phyloP scores from a whole-genome alignment of 2,797 vertebrate species.

The Dallia pectoralis region DNA sequence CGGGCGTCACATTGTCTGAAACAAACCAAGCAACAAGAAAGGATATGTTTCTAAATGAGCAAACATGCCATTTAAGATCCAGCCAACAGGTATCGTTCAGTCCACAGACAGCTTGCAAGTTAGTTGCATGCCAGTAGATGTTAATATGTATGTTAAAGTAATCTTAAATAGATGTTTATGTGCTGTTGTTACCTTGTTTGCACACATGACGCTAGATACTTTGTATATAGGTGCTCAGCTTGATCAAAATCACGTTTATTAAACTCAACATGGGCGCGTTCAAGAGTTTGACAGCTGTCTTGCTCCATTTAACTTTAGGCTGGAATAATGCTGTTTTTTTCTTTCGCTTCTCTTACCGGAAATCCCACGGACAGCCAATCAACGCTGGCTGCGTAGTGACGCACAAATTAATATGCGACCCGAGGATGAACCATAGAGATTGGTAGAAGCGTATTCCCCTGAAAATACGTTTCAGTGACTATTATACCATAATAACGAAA shows the following conservation, averaged over 20 bases:
- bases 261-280: conserved; percentile 67
- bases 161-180: too few relatives aligned
- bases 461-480: too few relatives aligned
- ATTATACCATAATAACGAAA: too few relatives aligned
- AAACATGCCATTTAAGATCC: too few relatives aligned
- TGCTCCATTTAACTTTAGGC: conserved; percentile 43
- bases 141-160: too few relatives aligned
- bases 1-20: conserved; percentile 60
- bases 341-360: not conserved
- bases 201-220: conserved; percentile 66
- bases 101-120: too few relatives aligned
- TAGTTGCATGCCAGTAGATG: too few relatives aligned
- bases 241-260: conserved; percentile 51
- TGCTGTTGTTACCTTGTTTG: conserved; percentile 58
- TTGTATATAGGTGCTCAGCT: conserved; percentile 72
- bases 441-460: too few relatives aligned
- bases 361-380: not conserved
- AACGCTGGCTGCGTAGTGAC: not conserved
- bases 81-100: too few relatives aligned
- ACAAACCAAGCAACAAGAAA: not conserved
- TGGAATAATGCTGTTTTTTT: not conserved
- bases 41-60: not conserved
- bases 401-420: not conserved
- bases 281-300: conserved; percentile 33
- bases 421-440: not conserved